Evolutionary conservation across 2,797 vertebrate genomes (phyloP), one percentile per base, ranked within the genome.

Genomic region (Sternotherus odoratus): DNA sequence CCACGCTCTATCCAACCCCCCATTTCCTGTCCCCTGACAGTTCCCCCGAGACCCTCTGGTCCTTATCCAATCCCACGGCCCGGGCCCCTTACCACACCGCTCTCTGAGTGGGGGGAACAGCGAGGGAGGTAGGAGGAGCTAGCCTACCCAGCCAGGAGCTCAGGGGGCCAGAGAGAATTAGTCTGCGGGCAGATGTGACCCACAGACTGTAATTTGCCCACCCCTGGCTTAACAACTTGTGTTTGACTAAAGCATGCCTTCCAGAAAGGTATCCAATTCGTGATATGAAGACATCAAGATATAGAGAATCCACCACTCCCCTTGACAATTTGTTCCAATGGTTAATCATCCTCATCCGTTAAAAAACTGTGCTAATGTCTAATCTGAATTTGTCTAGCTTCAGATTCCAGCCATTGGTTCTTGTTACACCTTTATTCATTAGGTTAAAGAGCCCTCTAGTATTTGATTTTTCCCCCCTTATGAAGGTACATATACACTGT

Each of bases 271-370:
- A 0, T 0, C 39, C 19, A 54, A 54, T 28, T 91, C 74, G 48
- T 51, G 19, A 50, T 56, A 26, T 51, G 75, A n/a, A 91, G 85
- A 54, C 88, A 57, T 57, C 56, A 57, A 57, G 28, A 87, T 30
- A 77, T 6, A 82, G 54, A 82, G 17, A 88, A 72, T 79, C 51
- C 77, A 92, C 49, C 43, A 79, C 24, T 48, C n/a, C 43, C 80
- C 85, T 39, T 75, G 57, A 53, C 17, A 79, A 46, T 2, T 95
- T 28, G 74, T 93, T 74, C 83, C 82, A 92, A 57, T 77, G 86
- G 8, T 4, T 43, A 74, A 21, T 77, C 75, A 46, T 66, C 50
- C 72, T 85, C n/a, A 15, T n/a, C 46, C 77, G 81, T 93, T 84
- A 92, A 92, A 95, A 87, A 43, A 2, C 19, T 74, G 36, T 3